These are phyloP conservation scores for Neodiprion pinetum DNA, from an alignment of 1,140 invertebrate species.

Conservation along the genomic window DNA sequence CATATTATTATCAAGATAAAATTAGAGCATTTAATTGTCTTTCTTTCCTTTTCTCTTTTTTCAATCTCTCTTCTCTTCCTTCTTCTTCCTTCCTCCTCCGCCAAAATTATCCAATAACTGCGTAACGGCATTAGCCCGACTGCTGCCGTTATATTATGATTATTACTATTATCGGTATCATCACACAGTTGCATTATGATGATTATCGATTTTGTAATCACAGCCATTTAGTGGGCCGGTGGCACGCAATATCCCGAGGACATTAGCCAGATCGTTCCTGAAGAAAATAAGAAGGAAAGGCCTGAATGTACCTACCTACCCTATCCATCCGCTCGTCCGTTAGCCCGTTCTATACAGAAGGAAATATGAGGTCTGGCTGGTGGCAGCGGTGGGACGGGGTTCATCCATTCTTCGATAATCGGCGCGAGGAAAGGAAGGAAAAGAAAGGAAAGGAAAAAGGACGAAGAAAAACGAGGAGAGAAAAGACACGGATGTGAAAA, in stretches of 20 bases:
- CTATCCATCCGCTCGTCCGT: slow-evolving; percentile 2
- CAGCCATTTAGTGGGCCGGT: slow-evolving; percentile 39
- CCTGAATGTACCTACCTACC: background rate
- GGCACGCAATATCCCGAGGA: slow-evolving; percentile 35
- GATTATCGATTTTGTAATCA: slow-evolving; percentile 21
- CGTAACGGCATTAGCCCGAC: background rate
- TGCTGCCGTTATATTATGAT: background rate
- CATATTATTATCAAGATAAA: too few species aligned
- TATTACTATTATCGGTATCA: background rate
- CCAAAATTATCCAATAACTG: background rate
- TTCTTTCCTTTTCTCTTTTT: background rate
- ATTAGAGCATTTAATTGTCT: background rate
- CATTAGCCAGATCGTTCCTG: slow-evolving; percentile 33
- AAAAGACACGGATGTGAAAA: slow-evolving; percentile 24
- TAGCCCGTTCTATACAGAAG: background rate
- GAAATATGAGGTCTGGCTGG: slow-evolving; percentile 1
- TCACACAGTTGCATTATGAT: background rate
- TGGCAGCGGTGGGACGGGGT: slow-evolving; percentile 3
- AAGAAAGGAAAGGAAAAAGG: background rate
- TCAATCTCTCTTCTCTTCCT: slow-evolving; percentile 22
- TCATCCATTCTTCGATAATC: slow-evolving; percentile 32
- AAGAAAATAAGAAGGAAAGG: background rate
- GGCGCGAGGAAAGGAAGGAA: background rate
- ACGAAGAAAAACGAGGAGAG: background rate
- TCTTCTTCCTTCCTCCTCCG: background rate